Conservation (phyloP, 2,113 vertebrate species). For the Damaliscus lunatus region DNA sequence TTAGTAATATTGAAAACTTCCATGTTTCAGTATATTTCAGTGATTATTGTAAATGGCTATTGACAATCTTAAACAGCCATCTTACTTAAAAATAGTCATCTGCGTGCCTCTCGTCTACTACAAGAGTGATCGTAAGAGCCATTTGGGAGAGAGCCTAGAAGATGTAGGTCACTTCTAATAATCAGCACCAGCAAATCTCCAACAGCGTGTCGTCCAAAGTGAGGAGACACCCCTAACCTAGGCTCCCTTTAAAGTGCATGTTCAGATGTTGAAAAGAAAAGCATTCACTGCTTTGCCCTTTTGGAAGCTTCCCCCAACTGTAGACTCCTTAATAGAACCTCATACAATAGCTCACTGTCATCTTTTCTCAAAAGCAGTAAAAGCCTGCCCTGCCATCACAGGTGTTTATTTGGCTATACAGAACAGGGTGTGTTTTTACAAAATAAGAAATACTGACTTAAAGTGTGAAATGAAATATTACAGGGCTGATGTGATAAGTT, state of each 20-base stretch:
- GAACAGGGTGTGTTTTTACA: neutral
- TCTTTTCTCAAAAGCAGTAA: slow-evolving; percentile 25
- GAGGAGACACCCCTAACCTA: neutral
- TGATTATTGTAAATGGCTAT: neutral
- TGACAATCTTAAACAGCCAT: neutral
- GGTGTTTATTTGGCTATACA: neutral
- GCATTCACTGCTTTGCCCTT: neutral
- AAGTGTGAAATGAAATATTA: neutral
- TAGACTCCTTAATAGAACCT: neutral
- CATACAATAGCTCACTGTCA: neutral
- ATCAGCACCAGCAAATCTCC: slow-evolving; percentile 6
- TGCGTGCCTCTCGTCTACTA: neutral
- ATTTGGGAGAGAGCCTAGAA: neutral
- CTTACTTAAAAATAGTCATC: neutral
- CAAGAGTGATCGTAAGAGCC: neutral
- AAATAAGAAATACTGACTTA: neutral
- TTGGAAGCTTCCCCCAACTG: neutral
- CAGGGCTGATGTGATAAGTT: neutral
- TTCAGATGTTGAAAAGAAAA: slow-evolving; percentile 29
- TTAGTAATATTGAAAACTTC: neutral
- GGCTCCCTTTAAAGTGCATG: neutral
- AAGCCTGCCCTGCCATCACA: neutral
- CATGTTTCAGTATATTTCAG: neutral
- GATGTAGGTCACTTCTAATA: slow-evolving; percentile 20
- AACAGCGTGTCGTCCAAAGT: neutral